Conservation (phyloP, 2,888 invertebrate species). For the Xylophagus ater region DNA sequence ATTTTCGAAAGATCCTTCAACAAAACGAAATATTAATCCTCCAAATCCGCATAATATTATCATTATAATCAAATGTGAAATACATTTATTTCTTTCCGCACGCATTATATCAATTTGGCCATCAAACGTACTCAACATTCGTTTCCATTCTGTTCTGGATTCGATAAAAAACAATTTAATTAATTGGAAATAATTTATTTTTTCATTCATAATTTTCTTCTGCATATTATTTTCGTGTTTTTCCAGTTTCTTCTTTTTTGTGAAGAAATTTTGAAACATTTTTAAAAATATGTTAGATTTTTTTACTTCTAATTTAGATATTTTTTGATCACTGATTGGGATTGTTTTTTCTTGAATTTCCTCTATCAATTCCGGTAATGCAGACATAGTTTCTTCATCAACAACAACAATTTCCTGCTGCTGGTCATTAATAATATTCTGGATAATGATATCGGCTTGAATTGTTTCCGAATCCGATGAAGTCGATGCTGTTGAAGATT, state of each 20-base stretch:
- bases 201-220: conserved; percentile 24
- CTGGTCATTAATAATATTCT: too few relatives aligned
- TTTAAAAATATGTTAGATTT: conserved; percentile 10
- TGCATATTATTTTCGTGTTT: conserved; percentile 21
- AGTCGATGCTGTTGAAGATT: conserved; percentile 35
- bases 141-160: conserved; percentile 43
- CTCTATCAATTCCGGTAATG: conserved; percentile 10
- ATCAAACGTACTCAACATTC: conserved; percentile 48
- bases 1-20: conserved; percentile 76
- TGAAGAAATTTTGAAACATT: conserved; percentile 31
- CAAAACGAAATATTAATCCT: conserved; percentile 66
- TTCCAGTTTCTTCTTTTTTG: conserved; percentile 35
- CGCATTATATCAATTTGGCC: conserved; percentile 45
- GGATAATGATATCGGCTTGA: too few relatives aligned
- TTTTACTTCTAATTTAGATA: not conserved
- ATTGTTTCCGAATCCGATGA: conserved; percentile 33
- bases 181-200: conserved; percentile 35
- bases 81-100: conserved; percentile 52
- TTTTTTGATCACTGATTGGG: not conserved
- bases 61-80: conserved; percentile 55
- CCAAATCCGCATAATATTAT: conserved; percentile 67
- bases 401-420: conserved; percentile 10
- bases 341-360: too few relatives aligned
- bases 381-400: conserved; percentile 15
- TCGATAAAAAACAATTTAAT: conserved; percentile 39